Evolutionary conservation across 2,888 invertebrate genomes (phyloP).

Genomic region (Leucophenga maculata): DNA sequence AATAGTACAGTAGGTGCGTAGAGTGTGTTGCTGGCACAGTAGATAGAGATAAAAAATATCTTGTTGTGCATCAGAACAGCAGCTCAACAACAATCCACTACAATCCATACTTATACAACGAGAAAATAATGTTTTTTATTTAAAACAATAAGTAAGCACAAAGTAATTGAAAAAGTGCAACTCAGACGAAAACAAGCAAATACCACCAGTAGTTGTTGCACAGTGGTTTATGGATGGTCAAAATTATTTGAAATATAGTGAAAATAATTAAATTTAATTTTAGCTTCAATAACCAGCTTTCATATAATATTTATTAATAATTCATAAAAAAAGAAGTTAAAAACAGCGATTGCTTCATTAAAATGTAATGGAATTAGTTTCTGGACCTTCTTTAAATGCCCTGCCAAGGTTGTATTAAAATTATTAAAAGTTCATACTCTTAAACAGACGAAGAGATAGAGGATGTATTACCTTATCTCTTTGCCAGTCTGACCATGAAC

Average conservation of each 20-base stretch:
- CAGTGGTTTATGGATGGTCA: neutral
- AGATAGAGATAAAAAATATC: constrained; percentile 11
- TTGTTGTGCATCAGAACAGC: too few species aligned
- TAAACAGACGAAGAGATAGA: too few species aligned
- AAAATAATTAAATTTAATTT: neutral
- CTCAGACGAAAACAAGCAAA: neutral
- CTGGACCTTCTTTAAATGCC: too few species aligned
- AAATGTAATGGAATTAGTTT: too few species aligned
- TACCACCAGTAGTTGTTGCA: neutral
- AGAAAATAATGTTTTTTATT: neutral
- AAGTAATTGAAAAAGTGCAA: neutral
- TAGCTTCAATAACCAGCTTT: too few species aligned
- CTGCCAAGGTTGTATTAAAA: too few species aligned
- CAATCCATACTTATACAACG: neutral
- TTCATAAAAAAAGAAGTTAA: too few species aligned
- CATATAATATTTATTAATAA: too few species aligned
- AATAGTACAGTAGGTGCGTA: neutral
- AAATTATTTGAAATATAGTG: neutral
- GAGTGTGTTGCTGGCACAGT: neutral
- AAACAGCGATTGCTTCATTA: too few species aligned
- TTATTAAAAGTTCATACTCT: too few species aligned
- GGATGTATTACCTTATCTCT: too few species aligned
- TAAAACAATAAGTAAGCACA: constrained; percentile 6
- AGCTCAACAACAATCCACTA: neutral
- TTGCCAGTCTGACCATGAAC: too few species aligned